Percentiles rank a stretch among this genome's conserved stretches.
Evolutionary conservation across 2,888 invertebrate genomes (phyloP).

Genomic region (Euzophera pinguis): DNA sequence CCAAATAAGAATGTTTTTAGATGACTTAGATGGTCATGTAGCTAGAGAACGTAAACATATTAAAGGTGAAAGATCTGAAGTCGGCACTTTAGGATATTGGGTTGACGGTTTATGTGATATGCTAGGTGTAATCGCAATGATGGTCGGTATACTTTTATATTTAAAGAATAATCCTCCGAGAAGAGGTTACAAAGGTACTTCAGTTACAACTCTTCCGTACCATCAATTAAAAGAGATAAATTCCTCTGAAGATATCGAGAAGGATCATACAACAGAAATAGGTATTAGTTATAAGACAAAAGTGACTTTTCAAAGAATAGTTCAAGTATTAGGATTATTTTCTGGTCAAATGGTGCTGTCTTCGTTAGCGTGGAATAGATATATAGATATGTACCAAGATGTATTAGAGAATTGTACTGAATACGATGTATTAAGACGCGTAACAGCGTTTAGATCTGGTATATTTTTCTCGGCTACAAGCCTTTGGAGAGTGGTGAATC

Average conservation of each 20-base stretch:
- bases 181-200: slow-evolving; percentile 83
- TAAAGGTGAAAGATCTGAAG: slow-evolving; percentile 87
- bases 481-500: slow-evolving; percentile 89
- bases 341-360: slow-evolving; percentile 86
- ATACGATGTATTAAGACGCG: slow-evolving; percentile 72
- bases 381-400: slow-evolving; percentile 89
- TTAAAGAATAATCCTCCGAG: slow-evolving; percentile 86
- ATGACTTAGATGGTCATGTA: slow-evolving; percentile 92
- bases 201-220: slow-evolving; percentile 79
- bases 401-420: slow-evolving; percentile 82
- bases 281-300: slow-evolving; percentile 84
- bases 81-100: slow-evolving; percentile 89
- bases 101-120: slow-evolving; percentile 91
- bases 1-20: slow-evolving; percentile 89
- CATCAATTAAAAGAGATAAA: slow-evolving; percentile 69
- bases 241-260: slow-evolving; percentile 66
- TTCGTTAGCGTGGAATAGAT: slow-evolving; percentile 91
- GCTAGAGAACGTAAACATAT: slow-evolving; percentile 88
- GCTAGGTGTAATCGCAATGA: slow-evolving; percentile 85
- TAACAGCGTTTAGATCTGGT: slow-evolving; percentile 83
- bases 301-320: slow-evolving; percentile 83
- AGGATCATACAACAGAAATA: slow-evolving; percentile 61
- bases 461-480: slow-evolving; percentile 86
- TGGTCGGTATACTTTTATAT: slow-evolving; percentile 84
- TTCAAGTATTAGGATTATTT: slow-evolving; percentile 82